Conservation (phyloP, 2,888 invertebrate species). For the Schizotus pectinicornis region DNA sequence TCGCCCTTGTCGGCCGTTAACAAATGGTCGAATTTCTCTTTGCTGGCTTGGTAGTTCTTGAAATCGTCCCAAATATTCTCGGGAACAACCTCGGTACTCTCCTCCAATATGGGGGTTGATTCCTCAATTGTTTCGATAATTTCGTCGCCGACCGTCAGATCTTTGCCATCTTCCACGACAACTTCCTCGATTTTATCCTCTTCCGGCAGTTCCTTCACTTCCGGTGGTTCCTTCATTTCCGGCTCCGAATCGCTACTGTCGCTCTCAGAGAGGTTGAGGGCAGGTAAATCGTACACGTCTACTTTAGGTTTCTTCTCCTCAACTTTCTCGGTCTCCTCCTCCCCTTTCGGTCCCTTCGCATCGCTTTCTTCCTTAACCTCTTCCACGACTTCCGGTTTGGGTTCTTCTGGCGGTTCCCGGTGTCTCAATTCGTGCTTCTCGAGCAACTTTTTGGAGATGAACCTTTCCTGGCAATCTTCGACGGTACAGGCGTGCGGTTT, state of each 20-base stretch:
- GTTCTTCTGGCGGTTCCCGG: constrained; percentile 54
- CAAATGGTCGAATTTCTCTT: constrained; percentile 62
- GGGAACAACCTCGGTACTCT: constrained; percentile 50
- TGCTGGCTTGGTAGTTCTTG: constrained; percentile 74
- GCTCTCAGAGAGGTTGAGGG: constrained; percentile 83
- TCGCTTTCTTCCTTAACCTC: constrained; percentile 33
- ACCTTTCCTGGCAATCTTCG: constrained; percentile 74
- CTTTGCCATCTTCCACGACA: constrained; percentile 1
- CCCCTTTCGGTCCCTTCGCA: constrained; percentile 36
- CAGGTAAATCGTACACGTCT: constrained; percentile 76
- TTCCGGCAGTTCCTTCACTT: constrained; percentile 5
- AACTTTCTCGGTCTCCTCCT: constrained; percentile 51
- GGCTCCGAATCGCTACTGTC: constrained; percentile 73
- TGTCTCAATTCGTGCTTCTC: constrained; percentile 74
- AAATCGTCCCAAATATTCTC: constrained; percentile 81
- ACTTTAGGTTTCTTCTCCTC: constrained; percentile 60
- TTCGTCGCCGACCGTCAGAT: neutral
- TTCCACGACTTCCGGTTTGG: constrained; percentile 28
- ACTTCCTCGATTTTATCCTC: constrained; percentile 1
- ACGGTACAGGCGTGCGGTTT: constrained; percentile 75
- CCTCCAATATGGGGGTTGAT: constrained; percentile 61
- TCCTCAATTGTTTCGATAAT: constrained; percentile 56
- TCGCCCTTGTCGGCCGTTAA: constrained; percentile 35
- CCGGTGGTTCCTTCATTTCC: constrained; percentile 42
- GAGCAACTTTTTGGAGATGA: constrained; percentile 81